Evolutionary conservation across 2,797 vertebrate species (phyloP).

Genomic region (Discoglossus pictus): DNA sequence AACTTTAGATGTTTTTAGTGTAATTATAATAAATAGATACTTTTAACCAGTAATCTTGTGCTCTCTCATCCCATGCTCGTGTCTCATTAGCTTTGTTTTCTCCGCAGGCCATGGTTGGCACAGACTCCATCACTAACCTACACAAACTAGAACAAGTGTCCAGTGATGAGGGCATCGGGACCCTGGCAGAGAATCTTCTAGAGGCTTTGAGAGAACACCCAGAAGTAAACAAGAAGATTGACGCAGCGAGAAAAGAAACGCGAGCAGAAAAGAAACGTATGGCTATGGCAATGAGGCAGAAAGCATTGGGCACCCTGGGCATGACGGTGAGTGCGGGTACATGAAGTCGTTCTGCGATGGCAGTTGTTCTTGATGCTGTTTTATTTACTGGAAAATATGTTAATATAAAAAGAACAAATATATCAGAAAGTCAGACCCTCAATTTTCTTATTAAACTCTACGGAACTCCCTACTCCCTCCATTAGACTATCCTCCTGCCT

Average conservation of each 20-base stretch:
- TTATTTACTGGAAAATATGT: too few relatives aligned
- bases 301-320: slow-evolving; percentile 94
- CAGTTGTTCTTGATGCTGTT: too few relatives aligned
- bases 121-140: slow-evolving; percentile 94
- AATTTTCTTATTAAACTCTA: too few relatives aligned
- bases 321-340: slow-evolving; percentile 86
- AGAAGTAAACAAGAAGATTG: slow-evolving; percentile 94
- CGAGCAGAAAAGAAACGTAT: slow-evolving; percentile 96
- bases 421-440: too few relatives aligned
- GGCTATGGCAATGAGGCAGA: slow-evolving; percentile 99
- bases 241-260: slow-evolving; percentile 92
- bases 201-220: slow-evolving; percentile 92
- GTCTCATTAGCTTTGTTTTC: neutral
- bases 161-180: slow-evolving; percentile 96
- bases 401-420: too few relatives aligned
- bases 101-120: slow-evolving; percentile 91
- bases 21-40: too few relatives aligned
- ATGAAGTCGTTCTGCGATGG: too few relatives aligned
- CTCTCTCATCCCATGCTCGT: too few relatives aligned
- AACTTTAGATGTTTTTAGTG: too few relatives aligned
- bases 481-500: too few relatives aligned
- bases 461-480: too few relatives aligned
- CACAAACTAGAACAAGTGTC: slow-evolving; percentile 99
- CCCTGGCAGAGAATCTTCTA: slow-evolving; percentile 92
- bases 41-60: too few relatives aligned